These are phyloP conservation scores for Avahi laniger DNA, from an alignment of 2,797 vertebrate genomes.

Conservation along the genomic window DNA sequence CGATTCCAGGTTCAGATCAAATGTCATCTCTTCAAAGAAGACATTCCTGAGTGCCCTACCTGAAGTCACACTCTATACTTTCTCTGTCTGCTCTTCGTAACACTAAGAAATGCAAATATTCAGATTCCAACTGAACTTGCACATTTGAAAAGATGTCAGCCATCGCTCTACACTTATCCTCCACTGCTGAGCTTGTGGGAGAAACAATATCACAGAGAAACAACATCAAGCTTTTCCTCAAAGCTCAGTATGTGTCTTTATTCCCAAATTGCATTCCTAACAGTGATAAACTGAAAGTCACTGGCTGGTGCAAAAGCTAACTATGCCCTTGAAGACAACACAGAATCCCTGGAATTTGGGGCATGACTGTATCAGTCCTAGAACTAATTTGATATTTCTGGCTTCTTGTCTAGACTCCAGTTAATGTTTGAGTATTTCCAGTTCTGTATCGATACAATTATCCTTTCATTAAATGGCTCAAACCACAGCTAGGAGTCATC, in stretches of 20 bases:
- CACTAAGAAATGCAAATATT: not conserved
- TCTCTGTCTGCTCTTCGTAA: not conserved
- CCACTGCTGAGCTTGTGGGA: not conserved
- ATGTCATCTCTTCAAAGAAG: not conserved
- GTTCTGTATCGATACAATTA: not conserved
- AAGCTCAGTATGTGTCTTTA: not conserved
- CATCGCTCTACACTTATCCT: not conserved
- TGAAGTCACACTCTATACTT: not conserved
- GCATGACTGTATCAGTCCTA: not conserved
- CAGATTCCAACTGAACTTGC: not conserved
- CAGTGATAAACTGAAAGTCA: not conserved
- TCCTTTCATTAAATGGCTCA: conserved; percentile 21
- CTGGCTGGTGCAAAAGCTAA: not conserved
- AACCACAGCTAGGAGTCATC: not conserved
- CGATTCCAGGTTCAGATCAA: not conserved
- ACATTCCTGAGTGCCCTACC: not conserved
- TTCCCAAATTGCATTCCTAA: not conserved
- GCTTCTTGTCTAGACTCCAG: not conserved
- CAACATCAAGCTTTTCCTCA: not conserved
- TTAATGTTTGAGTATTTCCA: conserved; percentile 35
- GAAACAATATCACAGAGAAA: conserved; percentile 1
- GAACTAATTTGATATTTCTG: conserved; percentile 22
- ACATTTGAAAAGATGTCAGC: not conserved
- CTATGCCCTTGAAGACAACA: not conserved
- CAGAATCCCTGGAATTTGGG: not conserved